Evolutionary conservation across 2,113 vertebrate genomes (phyloP).

Genomic region (Onychostoma macrolepis): DNA sequence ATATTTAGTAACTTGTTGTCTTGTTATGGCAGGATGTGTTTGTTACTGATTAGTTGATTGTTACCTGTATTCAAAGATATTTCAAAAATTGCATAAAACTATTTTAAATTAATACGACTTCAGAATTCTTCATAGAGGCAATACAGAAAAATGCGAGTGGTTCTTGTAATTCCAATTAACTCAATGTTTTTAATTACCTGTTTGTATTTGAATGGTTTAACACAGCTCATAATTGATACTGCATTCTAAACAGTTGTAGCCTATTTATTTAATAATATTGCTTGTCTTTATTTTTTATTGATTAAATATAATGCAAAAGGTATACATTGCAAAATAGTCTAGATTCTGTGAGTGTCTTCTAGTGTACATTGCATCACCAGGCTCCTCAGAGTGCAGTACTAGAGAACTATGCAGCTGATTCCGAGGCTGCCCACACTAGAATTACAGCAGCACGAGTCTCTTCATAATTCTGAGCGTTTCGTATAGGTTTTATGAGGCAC

Average conservation of each 20-base stretch:
- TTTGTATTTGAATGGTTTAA: not conserved
- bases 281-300: not conserved
- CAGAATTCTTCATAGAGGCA: not conserved
- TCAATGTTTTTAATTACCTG: not conserved
- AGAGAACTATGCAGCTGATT: constrained; percentile 63
- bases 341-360: not conserved
- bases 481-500: not conserved
- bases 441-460: constrained; percentile 33
- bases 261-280: not conserved
- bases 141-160: not conserved
- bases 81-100: not conserved
- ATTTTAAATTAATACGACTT: not conserved
- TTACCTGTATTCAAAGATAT: not conserved
- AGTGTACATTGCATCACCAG: constrained; percentile 24
- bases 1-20: not conserved
- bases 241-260: not conserved
- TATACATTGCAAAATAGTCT: not conserved
- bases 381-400: constrained; percentile 44
- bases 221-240: not conserved
- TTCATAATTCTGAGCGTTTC: constrained; percentile 55
- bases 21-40: not conserved
- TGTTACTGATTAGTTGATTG: not conserved
- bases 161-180: not conserved
- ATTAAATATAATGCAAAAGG: not conserved
- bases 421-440: constrained; percentile 44